Percentiles rank a stretch among this genome's conserved stretches.
Conservation (phyloP, 2,113 vertebrate genomes). For the Atlantisia rogersi region DNA sequence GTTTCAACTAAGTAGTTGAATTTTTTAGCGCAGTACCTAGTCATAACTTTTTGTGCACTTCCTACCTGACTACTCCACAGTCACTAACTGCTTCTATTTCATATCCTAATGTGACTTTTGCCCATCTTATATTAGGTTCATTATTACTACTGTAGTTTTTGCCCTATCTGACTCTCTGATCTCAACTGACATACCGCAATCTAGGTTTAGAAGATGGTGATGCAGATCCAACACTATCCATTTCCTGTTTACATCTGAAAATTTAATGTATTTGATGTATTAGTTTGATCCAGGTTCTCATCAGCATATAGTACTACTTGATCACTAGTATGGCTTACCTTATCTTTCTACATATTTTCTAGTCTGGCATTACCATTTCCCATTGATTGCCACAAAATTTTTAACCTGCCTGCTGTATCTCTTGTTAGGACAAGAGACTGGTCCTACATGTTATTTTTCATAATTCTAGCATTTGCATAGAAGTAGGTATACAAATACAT, state of each 20-base stretch:
- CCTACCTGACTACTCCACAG: neutral
- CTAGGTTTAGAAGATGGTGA: neutral
- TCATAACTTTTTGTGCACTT: neutral
- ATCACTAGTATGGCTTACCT: neutral
- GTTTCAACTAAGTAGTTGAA: neutral
- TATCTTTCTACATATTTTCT: neutral
- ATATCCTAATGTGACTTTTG: neutral
- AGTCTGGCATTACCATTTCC: neutral
- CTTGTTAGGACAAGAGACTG: neutral
- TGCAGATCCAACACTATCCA: neutral
- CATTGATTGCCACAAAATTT: neutral
- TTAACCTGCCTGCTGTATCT: neutral
- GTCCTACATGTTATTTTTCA: neutral
- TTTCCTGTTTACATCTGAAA: neutral
- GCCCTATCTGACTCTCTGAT: neutral
- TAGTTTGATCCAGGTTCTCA: neutral
- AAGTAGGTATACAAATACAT: neutral
- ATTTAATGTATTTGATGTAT: neutral
- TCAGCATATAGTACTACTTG: neutral
- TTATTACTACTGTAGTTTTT: neutral
- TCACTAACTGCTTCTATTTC: neutral
- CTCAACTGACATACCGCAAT: neutral
- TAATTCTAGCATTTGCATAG: neutral
- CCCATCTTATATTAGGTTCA: neutral
- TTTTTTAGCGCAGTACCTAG: accelerated